These are phyloP conservation scores for Chaenocephalus aceratus DNA, from an alignment of 2,113 vertebrate genomes.

Conservation along the genomic window DNA sequence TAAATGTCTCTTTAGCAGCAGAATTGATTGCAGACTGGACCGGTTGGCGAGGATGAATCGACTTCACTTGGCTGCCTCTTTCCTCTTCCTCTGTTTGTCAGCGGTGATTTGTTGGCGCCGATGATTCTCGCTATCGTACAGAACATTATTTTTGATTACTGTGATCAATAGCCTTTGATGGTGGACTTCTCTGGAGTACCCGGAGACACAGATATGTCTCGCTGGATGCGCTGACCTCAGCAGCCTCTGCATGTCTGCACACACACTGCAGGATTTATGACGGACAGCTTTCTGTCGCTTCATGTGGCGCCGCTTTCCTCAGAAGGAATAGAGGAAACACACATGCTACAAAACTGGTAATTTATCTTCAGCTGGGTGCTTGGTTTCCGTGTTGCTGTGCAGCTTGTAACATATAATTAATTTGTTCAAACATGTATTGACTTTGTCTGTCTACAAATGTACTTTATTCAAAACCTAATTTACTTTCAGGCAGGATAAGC, in stretches of 20 bases:
- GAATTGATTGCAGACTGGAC: conserved; percentile 54
- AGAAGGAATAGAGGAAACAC: conserved; percentile 4
- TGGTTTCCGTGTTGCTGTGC: conserved; percentile 25
- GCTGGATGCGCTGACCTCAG: conserved; percentile 60
- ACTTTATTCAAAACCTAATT: too few species aligned
- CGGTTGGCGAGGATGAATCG: conserved; percentile 55
- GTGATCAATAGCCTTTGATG: conserved; percentile 73
- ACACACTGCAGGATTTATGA: conserved; percentile 54
- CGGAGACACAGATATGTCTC: conserved; percentile 60
- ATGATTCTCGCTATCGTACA: conserved; percentile 61
- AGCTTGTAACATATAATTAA: neutral
- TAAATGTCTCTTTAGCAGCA: conserved; percentile 47
- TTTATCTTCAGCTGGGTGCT: conserved; percentile 42
- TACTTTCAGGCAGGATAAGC: too few species aligned
- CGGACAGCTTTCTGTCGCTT: conserved; percentile 45
- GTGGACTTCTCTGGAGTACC: conserved; percentile 28
- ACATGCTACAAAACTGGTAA: neutral
- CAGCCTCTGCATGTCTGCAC: conserved; percentile 47
- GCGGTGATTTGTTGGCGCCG: conserved; percentile 64
- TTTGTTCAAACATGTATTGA: too few species aligned
- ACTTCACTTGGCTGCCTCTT: conserved; percentile 35
- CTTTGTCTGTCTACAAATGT: too few species aligned
- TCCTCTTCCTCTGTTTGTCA: conserved; percentile 57
- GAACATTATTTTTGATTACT: conserved; percentile 66
- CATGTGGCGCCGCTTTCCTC: neutral